Conservation (phyloP, 2,888 invertebrate species). For the Tupiocoris notatus region DNA sequence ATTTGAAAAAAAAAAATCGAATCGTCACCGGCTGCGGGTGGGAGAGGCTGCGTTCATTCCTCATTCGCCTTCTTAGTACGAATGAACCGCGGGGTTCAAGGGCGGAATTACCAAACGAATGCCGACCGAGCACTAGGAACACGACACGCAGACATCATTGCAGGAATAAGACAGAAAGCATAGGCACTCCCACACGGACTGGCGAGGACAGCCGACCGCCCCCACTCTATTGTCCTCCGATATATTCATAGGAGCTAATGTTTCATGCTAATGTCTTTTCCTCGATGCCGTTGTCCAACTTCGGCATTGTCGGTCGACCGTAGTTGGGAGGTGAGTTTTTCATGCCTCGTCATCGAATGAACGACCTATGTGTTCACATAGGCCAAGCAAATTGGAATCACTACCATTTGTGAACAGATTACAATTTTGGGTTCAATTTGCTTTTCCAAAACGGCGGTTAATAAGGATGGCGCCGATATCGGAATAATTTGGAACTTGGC, state of each 20-base stretch:
- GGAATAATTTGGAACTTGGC: too few relatives aligned
- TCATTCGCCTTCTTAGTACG: background rate
- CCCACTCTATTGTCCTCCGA: conserved; percentile 17
- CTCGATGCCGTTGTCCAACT: background rate
- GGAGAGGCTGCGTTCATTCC: background rate
- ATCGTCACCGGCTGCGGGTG: background rate
- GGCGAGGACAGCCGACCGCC: conserved; percentile 5
- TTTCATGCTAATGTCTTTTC: background rate
- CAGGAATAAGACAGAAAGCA: background rate
- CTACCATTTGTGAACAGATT: too few relatives aligned
- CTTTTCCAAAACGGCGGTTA: too few relatives aligned
- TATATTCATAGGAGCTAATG: background rate
- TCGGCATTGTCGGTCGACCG: background rate
- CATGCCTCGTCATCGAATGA: background rate
- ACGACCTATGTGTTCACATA: too few relatives aligned
- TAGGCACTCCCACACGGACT: conserved; percentile 17
- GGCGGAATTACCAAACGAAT: conserved; percentile 14
- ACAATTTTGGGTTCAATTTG: too few relatives aligned
- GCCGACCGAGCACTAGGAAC: background rate
- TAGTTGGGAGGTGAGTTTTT: background rate
- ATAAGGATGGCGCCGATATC: too few relatives aligned
- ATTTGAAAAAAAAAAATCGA: background rate
- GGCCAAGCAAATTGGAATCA: too few relatives aligned
- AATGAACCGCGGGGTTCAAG: conserved; percentile 10
- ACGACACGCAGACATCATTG: background rate